A percentile compares a stretch with the other conserved stretches of the same genome.
Evolutionary conservation across 2,113 vertebrate species (phyloP).

Genomic region (Phalacrocorax pelagicus): DNA sequence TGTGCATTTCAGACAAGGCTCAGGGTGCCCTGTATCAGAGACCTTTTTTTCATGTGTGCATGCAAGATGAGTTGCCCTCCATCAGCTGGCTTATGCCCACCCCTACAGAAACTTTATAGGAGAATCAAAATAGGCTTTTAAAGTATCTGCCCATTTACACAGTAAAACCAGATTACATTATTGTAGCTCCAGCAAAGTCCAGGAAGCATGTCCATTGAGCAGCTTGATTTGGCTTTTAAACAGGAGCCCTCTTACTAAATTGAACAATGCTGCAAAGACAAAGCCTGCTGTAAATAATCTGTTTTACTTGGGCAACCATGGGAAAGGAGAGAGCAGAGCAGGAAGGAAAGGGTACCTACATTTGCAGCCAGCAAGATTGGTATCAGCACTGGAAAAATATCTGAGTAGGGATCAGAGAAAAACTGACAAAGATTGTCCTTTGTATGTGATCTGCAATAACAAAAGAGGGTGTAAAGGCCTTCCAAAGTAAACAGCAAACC

Average conservation of each 20-base stretch:
- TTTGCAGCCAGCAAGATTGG: background rate
- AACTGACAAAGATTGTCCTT: background rate
- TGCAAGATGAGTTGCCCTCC: background rate
- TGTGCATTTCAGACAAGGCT: background rate
- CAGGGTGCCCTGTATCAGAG: background rate
- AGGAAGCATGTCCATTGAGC: background rate
- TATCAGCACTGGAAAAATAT: background rate
- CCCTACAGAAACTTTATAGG: background rate
- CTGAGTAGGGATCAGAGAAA: background rate
- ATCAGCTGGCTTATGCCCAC: background rate
- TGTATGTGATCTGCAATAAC: background rate
- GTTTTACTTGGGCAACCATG: background rate
- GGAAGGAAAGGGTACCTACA: conserved; percentile 1
- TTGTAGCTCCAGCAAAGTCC: background rate
- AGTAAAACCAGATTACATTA: background rate
- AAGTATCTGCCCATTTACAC: background rate
- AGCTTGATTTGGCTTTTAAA: background rate
- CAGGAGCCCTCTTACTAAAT: background rate
- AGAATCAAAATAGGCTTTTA: background rate
- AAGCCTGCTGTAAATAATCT: background rate
- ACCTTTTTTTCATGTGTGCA: background rate
- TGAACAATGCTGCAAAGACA: background rate
- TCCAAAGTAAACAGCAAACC: background rate
- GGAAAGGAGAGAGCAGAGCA: background rate
- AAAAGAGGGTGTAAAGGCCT: background rate